Percentiles rank a stretch among this genome's conserved stretches.
These are phyloP conservation scores for Hyles euphorbiae DNA, from an alignment of 1,140 invertebrate genomes.

Conservation along the genomic window DNA sequence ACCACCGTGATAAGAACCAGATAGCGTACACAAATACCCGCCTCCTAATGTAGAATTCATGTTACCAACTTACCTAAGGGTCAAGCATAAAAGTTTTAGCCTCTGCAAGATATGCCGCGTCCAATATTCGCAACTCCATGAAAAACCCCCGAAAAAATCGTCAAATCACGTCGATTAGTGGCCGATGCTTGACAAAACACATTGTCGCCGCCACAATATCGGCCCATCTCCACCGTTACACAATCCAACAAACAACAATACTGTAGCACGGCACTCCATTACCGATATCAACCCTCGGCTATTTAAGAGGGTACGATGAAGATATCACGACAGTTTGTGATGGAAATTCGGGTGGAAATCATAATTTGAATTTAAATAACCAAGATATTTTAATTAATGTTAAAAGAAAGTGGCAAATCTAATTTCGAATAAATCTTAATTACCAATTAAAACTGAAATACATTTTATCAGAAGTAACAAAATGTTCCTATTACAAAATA, in stretches of 20 bases:
- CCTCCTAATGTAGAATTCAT: too few species aligned
- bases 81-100: neutral
- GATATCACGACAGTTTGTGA: constrained; percentile 44
- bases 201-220: constrained; percentile 56
- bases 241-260: constrained; percentile 46
- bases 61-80: neutral
- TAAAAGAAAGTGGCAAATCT: neutral
- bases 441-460: neutral
- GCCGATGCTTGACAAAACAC: constrained; percentile 53
- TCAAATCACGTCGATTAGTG: constrained; percentile 71
- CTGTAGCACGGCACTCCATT: too few species aligned
- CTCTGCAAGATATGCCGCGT: constrained; percentile 10
- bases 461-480: neutral
- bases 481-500: constrained; percentile 1
- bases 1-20: too few species aligned
- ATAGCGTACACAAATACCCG: too few species aligned
- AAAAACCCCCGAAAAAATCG: constrained; percentile 44
- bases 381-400: neutral
- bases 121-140: constrained; percentile 14
- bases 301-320: constrained; percentile 50
- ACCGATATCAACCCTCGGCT: constrained; percentile 39
- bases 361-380: constrained; percentile 7
- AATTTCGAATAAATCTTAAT: too few species aligned
- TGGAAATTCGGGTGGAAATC: constrained; percentile 44
- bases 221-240: constrained; percentile 43